Evolutionary conservation across 2,113 vertebrate genomes (phyloP).

Genomic region (Etia nguti): DNA sequence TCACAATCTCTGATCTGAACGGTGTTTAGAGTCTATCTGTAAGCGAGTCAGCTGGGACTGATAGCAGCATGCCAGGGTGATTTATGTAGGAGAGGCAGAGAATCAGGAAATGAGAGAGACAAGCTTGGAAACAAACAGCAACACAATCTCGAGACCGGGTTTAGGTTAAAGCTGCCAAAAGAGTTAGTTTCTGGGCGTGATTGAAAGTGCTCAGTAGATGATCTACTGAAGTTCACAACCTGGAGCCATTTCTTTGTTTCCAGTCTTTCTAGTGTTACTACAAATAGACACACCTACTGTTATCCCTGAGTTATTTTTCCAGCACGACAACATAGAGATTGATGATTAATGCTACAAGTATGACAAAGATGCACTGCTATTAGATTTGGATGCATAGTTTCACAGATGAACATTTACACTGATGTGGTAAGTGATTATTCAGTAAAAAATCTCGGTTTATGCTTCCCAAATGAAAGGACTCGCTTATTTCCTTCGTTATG

Average conservation of each 20-base stretch:
- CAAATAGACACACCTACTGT: slow-evolving; percentile 52
- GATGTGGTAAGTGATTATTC: background rate
- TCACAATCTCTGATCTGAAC: background rate
- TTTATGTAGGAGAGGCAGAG: background rate
- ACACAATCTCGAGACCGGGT: background rate
- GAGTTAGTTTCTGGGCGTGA: background rate
- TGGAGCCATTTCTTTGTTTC: background rate
- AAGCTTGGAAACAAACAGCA: background rate
- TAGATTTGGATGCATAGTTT: background rate
- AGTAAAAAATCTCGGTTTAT: background rate
- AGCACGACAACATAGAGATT: slow-evolving; percentile 18
- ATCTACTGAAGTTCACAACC: background rate
- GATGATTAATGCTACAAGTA: slow-evolving; percentile 36
- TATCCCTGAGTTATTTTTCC: slow-evolving; percentile 25
- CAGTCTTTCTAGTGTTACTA: slow-evolving; percentile 12
- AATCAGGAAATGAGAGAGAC: slow-evolving; percentile 49
- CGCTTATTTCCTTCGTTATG: background rate
- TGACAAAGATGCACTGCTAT: background rate
- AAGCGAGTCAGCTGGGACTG: background rate
- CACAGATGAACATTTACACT: background rate
- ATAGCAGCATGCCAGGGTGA: background rate
- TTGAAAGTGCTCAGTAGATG: background rate
- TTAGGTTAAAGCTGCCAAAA: background rate
- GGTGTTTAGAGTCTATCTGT: background rate
- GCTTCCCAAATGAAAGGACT: background rate